phyloP scores from a whole-genome alignment of 2,113 vertebrate species.

The Pygathrix nemaeus region DNA sequence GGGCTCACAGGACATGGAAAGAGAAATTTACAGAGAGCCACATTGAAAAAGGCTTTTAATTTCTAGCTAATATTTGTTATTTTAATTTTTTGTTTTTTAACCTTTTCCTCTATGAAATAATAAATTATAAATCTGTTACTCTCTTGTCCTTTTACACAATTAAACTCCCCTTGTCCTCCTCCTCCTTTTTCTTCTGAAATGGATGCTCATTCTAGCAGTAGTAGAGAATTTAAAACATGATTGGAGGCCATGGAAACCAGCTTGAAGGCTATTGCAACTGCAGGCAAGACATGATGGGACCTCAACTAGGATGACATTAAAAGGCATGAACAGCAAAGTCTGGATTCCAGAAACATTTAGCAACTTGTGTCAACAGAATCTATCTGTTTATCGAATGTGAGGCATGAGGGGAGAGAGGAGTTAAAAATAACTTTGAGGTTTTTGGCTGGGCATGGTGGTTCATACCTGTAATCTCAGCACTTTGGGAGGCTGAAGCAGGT shows the following conservation, averaged over 20 bases:
- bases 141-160: background rate
- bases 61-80: background rate
- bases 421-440: background rate
- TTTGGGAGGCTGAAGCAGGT: rapidly evolving
- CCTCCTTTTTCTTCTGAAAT: background rate
- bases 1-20: background rate
- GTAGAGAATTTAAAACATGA: background rate
- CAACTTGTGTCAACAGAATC: background rate
- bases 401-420: background rate
- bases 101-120: background rate
- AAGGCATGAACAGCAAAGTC: background rate
- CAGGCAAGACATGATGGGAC: background rate
- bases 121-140: background rate
- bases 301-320: background rate
- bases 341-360: background rate
- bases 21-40: background rate
- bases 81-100: background rate
- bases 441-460: too few relatives aligned
- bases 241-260: background rate
- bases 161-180: background rate
- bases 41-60: background rate
- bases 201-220: background rate
- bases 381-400: background rate
- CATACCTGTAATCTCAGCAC: too few relatives aligned
- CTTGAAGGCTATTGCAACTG: background rate